These are phyloP conservation scores for Sthenelais limicola DNA, from an alignment of 2,888 invertebrate genomes.

Conservation along the genomic window DNA sequence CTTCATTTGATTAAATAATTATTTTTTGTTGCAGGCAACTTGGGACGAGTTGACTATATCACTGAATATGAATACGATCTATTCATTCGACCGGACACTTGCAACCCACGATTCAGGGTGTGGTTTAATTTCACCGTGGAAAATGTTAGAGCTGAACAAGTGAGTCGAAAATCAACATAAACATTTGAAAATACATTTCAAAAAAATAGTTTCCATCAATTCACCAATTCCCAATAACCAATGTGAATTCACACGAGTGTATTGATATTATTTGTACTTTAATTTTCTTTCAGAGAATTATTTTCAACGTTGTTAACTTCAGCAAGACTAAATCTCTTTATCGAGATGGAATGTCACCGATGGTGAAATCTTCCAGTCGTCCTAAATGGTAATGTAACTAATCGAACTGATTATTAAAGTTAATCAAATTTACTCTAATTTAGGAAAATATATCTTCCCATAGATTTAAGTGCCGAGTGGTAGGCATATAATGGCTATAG, in stretches of 20 bases:
- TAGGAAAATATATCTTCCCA: too few relatives aligned
- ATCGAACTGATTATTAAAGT: constrained; percentile 52
- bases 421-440: background rate
- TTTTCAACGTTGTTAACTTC: constrained; percentile 97
- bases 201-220: too few relatives aligned
- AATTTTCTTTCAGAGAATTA: constrained; percentile 87
- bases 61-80: constrained; percentile 97
- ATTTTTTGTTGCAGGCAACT: constrained; percentile 77
- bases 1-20: too few relatives aligned
- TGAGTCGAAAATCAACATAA: constrained; percentile 64
- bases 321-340: constrained; percentile 93
- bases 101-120: constrained; percentile 90
- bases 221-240: too few relatives aligned
- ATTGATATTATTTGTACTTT: too few relatives aligned
- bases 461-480: too few relatives aligned
- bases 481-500: too few relatives aligned
- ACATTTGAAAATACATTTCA: too few relatives aligned
- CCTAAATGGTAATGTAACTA: constrained; percentile 95
- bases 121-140: constrained; percentile 99
- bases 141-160: constrained; percentile 93
- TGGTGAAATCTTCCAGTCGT: constrained; percentile 91
- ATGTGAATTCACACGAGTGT: too few relatives aligned
- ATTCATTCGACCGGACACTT: constrained; percentile 95
- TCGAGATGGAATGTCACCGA: constrained; percentile 91
- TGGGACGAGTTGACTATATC: constrained; percentile 94